Base-by-base conservation (phyloP, 2,797 vertebrate species). In the Rhadinocentrus ornatus region DNA sequence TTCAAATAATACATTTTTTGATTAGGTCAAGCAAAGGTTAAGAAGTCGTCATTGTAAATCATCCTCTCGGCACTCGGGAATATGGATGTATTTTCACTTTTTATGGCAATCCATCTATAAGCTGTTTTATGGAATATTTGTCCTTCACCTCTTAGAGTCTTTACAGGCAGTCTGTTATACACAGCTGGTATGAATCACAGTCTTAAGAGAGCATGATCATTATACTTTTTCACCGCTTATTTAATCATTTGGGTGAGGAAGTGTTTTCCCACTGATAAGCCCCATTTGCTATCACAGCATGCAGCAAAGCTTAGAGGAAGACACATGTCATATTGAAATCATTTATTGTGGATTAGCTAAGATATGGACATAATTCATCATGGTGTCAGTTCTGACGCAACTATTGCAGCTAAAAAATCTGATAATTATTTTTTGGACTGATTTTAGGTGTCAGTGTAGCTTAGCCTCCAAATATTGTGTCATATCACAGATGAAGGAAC, bases 221-320 rank as follows among this genome's bases (percentile, higher is more conserved):
- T 77, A 65, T 31, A 35, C 64, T 29, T 67, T n/a, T 7, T 53
- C 73, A 63, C 68, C 76, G 55, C 32, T 39, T 61, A 37, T 83
- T 77, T 79, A 59, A 78, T 84, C 73, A 73, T 79, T 81, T 59
- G 53, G 65, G 65, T 71, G 75, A 81, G 71, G 61, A 66, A 76
- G 64, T 80, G 69, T 81, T 57, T 69, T 48, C 61, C 55, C 55
- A 62, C 44, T 72, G 63, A 76, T 72, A 41, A 78, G 68, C 77
- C 34, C 69, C 66, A 74, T 77, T 73, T 82, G 73, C 62, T 70
- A 1, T 69, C 61, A 27, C 78, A 78, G 70, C 73, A 60, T 75
- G 64, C 34, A 66, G 63, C 52, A 12, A 64, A 63, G 69, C 66
- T 61, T 41, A 71, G 34, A 78, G 70, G 69, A 83, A 83, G 67